Evolutionary conservation across 1,140 invertebrate species (phyloP).

Genomic region (Formica selysi): DNA sequence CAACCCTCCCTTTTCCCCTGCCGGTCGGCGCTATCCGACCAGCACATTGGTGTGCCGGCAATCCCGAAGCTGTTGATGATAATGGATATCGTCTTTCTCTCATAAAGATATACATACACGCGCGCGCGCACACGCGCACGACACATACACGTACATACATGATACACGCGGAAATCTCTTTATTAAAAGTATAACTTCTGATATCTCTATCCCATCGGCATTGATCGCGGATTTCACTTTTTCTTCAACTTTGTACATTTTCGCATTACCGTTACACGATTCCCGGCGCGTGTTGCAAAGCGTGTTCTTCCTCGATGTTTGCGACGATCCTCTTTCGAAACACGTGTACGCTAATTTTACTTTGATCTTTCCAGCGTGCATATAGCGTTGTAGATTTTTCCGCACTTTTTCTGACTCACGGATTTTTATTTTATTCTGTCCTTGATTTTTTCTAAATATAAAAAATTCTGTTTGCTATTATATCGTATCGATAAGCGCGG

Average conservation of each 20-base stretch:
- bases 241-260: conserved; percentile 20
- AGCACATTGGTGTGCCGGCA: conserved; percentile 74
- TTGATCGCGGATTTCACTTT: conserved; percentile 66
- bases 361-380: background rate
- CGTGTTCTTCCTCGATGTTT: background rate
- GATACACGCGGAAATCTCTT: conserved; percentile 78
- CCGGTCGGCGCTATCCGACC: conserved; percentile 51
- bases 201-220: conserved; percentile 73
- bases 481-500: too few species aligned
- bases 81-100: conserved; percentile 65
- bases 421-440: background rate
- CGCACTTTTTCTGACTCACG: background rate
- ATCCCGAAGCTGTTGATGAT: conserved; percentile 75
- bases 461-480: background rate
- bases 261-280: background rate
- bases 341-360: background rate
- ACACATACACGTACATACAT: background rate
- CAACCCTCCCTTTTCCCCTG: conserved; percentile 49
- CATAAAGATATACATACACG: background rate
- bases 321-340: background rate
- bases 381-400: background rate
- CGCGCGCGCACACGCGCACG: too few species aligned
- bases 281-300: background rate
- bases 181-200: conserved; percentile 85
- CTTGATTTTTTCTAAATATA: background rate